These are phyloP conservation scores for Enteromius afrohamiltoni DNA, from an alignment of 2,797 vertebrate species.

Conservation along the genomic window DNA sequence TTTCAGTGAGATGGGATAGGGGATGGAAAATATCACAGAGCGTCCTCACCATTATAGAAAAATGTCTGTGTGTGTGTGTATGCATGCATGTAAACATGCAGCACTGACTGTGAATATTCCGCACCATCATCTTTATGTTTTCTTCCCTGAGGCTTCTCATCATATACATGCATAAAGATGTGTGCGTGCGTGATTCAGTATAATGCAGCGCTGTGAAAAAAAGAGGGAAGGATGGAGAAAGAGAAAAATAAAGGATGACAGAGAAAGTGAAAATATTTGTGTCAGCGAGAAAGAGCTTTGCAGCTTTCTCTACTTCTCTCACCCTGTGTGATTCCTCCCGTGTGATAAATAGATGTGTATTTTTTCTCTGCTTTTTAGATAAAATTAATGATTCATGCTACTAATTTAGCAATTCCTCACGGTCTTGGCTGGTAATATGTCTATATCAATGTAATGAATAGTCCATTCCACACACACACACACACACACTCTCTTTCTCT, in stretches of 20 bases:
- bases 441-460: slow-evolving; percentile 42
- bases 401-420: slow-evolving; percentile 40
- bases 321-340: neutral
- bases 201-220: slow-evolving; percentile 72
- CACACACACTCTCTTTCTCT: too few species aligned
- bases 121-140: slow-evolving; percentile 6
- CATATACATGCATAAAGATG: slow-evolving; percentile 4
- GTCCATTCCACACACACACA: neutral
- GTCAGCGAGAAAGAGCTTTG: slow-evolving; percentile 38
- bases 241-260: slow-evolving; percentile 35
- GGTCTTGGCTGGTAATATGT: slow-evolving; percentile 39
- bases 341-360: slow-evolving; percentile 38
- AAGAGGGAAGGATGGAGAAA: slow-evolving; percentile 1
- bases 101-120: slow-evolving; percentile 18
- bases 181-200: neutral
- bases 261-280: slow-evolving; percentile 46
- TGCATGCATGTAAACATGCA: neutral
- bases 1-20: neutral
- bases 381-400: slow-evolving; percentile 50
- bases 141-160: neutral
- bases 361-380: slow-evolving; percentile 21
- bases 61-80: neutral
- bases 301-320: neutral
- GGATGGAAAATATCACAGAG: neutral
- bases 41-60: neutral